Evolutionary conservation across 2,888 invertebrate genomes (phyloP).

Genomic region (Nesidiocoris tenuis): DNA sequence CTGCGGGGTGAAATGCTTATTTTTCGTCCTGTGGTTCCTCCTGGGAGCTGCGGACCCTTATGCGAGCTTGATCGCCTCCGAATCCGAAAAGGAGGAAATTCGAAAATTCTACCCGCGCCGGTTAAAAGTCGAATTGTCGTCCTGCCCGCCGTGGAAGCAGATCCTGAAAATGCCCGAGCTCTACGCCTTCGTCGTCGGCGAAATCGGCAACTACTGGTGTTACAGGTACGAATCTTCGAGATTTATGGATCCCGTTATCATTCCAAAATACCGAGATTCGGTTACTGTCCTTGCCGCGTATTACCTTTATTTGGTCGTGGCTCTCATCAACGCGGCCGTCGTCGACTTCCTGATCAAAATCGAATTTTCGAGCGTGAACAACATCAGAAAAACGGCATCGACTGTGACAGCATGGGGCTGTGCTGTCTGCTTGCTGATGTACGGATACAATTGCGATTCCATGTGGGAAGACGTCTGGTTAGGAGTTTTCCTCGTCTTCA

Average conservation of each 20-base stretch:
- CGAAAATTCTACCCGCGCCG: neutral
- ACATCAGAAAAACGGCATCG: constrained; percentile 14
- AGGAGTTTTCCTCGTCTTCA: neutral
- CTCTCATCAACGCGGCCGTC: neutral
- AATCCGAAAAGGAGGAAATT: neutral
- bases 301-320: neutral
- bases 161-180: neutral
- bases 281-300: neutral
- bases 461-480: neutral
- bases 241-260: neutral
- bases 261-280: neutral
- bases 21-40: constrained; percentile 7
- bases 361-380: neutral
- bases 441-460: neutral
- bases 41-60: constrained; percentile 15
- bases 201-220: neutral
- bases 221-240: neutral
- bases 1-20: neutral
- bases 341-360: neutral
- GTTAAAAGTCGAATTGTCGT: neutral
- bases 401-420: constrained; percentile 5
- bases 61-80: neutral
- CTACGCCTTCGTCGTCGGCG: neutral
- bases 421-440: neutral
- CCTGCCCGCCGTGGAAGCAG: neutral